Conservation (phyloP, 2,113 vertebrate species). For the Progne subis region DNA sequence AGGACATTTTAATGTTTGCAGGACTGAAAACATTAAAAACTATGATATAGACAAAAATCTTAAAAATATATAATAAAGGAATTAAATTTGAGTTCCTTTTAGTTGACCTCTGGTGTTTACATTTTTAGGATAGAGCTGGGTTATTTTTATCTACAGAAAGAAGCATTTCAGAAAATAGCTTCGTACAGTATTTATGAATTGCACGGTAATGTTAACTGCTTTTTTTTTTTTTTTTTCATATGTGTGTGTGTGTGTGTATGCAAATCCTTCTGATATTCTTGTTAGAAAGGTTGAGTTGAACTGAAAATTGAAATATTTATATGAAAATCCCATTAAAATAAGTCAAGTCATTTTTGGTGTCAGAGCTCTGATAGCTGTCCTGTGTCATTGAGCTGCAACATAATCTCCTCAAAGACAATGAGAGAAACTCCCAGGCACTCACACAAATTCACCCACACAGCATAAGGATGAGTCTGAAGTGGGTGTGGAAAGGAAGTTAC, state of each 20-base stretch:
- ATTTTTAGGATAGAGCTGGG: background rate
- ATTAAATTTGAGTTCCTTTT: background rate
- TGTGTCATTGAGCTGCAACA: background rate
- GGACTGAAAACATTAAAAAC: background rate
- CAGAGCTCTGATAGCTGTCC: background rate
- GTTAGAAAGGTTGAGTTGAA: background rate
- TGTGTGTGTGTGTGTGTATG: background rate
- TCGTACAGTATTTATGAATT: background rate
- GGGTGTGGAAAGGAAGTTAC: background rate
- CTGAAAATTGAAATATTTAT: background rate
- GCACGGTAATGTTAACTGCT: background rate
- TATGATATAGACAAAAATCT: background rate
- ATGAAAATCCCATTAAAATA: background rate
- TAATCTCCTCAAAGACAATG: background rate
- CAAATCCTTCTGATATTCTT: background rate
- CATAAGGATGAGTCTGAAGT: background rate
- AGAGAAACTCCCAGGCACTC: background rate
- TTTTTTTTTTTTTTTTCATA: background rate
- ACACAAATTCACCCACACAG: fast-evolving
- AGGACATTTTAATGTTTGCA: background rate
- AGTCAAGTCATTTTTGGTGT: background rate
- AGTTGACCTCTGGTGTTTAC: background rate
- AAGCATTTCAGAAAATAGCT: background rate
- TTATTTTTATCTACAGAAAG: background rate
- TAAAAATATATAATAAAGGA: background rate